These are phyloP conservation scores for Clarias batrachus DNA, from an alignment of 2,113 vertebrate species.

Conservation along the genomic window DNA sequence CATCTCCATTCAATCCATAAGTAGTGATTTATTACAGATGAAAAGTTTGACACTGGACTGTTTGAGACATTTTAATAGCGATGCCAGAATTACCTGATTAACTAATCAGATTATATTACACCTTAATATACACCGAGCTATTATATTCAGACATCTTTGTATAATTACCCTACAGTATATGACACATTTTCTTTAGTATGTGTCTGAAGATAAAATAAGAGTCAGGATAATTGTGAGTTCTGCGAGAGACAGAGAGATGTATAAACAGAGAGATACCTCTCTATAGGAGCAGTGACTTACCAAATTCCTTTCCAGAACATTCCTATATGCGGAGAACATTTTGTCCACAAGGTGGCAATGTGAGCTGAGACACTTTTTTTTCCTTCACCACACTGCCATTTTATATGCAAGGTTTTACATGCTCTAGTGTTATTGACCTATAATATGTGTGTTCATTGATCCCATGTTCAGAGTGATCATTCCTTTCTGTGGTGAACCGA, in stretches of 20 bases:
- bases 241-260: no score
- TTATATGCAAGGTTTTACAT: slow-evolving; percentile 37
- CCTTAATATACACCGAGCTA: neutral
- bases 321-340: slow-evolving; percentile 11
- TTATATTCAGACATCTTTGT: neutral
- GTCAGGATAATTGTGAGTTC: neutral
- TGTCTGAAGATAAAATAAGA: neutral
- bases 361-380: slow-evolving; percentile 24
- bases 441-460: slow-evolving; percentile 24
- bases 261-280: neutral
- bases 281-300: neutral
- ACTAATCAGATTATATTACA: neutral
- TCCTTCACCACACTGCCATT: slow-evolving; percentile 52
- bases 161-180: neutral
- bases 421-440: neutral
- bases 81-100: neutral
- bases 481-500: slow-evolving; percentile 23
- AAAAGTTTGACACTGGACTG: neutral
- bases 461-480: slow-evolving; percentile 21
- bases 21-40: neutral
- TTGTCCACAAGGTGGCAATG: slow-evolving; percentile 70
- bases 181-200: neutral
- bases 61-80: neutral
- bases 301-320: slow-evolving; percentile 43
- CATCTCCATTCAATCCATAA: neutral